Evolutionary conservation across 2,797 vertebrate species (phyloP), one percentile per base, ranked within the genome.

Genomic region (Atherinosoma microstoma): DNA sequence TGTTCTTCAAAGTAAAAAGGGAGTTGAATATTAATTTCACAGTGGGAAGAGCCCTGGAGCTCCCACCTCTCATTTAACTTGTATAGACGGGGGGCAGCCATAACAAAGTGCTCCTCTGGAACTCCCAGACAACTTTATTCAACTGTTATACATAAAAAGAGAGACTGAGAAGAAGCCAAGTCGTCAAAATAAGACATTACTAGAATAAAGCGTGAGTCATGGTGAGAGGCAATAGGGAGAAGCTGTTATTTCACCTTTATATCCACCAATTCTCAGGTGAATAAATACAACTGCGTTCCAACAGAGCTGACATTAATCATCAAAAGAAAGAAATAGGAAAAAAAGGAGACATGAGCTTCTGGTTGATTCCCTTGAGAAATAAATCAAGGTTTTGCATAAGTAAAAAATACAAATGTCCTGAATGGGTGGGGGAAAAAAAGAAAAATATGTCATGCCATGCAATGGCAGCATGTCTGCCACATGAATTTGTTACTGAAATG

Each of bases 401-500:
- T 64, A 71, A 83, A 53, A 53, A 83, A 65, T 42, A 73, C 40
- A 72, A 76, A 78, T 49, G 60, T 34, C 16, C 13, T 62, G 8
- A 71, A 60, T 47, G 6, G 3, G 0, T 16, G 29, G 27, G 0
- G 34, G 30, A 5, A 32, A 22, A 30, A 34, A 75, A 22, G 22
- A 24, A 45, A 61, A 3, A 56, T 20, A 4, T 1, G 49, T 51
- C 49, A 45, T 24, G n/a, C 22, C 57, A 58, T 34, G 47, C 49
- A 63, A 70, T 56, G 59, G 75, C 68, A 73, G 70, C 16, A 60
- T 74, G 76, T 85, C 80, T 83, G 72, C 81, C 71, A 85, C 87
- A 85, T 74, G 71, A 88, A 85, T 86, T 80, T 82, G 88, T 74
- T 84, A 67, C 79, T 76, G 85, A 90, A 86, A 85, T 70, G 84